Conservation (phyloP, 1,140 invertebrate species). For the Cecropterus lyciades region DNA sequence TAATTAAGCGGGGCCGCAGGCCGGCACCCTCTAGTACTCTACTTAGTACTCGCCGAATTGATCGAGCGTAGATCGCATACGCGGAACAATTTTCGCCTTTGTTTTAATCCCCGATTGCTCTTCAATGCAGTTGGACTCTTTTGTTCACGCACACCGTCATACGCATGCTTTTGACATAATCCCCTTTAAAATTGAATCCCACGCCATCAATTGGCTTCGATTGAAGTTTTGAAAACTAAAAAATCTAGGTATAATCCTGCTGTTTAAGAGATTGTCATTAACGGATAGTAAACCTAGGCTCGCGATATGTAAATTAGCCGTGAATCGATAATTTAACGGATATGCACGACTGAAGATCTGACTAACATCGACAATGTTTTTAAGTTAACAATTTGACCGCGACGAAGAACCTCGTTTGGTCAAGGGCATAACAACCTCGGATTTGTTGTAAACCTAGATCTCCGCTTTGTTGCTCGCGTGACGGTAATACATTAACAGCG, state of each 20-base stretch:
- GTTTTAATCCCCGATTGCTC: slow-evolving; percentile 2
- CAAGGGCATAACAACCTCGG: slow-evolving; percentile 68
- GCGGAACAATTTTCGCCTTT: slow-evolving; percentile 9
- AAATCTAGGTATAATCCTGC: slow-evolving; percentile 3
- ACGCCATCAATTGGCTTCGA: neutral
- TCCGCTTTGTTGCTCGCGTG: slow-evolving; percentile 45
- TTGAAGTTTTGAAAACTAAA: neutral
- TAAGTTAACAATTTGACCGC: slow-evolving; percentile 59
- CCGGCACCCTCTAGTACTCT: slow-evolving; percentile 50
- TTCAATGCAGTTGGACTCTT: neutral
- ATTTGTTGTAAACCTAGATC: slow-evolving; percentile 51
- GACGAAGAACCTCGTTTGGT: slow-evolving; percentile 61
- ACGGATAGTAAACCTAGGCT: neutral
- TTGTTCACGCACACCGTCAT: neutral
- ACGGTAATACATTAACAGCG: slow-evolving; percentile 40
- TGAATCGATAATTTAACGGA: slow-evolving; percentile 39
- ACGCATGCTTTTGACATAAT: neutral
- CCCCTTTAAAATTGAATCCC: neutral
- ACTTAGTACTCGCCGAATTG: slow-evolving; percentile 32
- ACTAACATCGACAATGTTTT: slow-evolving; percentile 42
- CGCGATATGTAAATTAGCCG: slow-evolving; percentile 22
- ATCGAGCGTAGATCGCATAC: slow-evolving; percentile 1
- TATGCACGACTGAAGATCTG: slow-evolving; percentile 45
- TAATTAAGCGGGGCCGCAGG: slow-evolving; percentile 61
- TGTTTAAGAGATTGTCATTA: slow-evolving; percentile 25